Base-by-base conservation (phyloP, 2,113 vertebrate genomes). In the Plecturocebus donacophilus region DNA sequence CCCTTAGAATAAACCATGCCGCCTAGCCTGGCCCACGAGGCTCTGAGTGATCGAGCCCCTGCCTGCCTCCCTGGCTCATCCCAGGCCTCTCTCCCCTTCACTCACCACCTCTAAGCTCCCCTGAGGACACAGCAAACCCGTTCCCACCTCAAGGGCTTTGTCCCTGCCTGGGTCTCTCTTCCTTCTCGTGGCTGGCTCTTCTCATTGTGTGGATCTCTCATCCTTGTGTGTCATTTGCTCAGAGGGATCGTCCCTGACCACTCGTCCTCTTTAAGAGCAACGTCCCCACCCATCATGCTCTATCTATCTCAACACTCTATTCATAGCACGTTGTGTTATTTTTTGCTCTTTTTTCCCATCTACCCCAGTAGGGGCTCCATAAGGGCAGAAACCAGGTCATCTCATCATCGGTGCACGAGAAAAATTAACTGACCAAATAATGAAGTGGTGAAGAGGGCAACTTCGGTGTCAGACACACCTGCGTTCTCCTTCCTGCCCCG, bases 361-460 rank as follows among this genome's bases (percentile, higher is more conserved):
- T 45, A 20, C 17, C 32, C 77, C 10, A 32, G 35, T 8, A 9
- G 35, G 47, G n/a, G 30, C 35, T n/a, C 70, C 38, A 1, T 5
- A 5, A 66, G 58, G 58, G 64, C 85, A 87, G 64, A 84, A 79
- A 64, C 8, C 42, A 76, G 83, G 73, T n/a, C 76, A 54, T 1
- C 30, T 13, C 14, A 2, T 27, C 49, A 81, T 38, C 40, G n/a
- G 81, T 82, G 85, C 95, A 75, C 83, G 82, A 68, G 86, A 85
- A 94, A 91, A 86, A 71, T 66, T 49, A 92, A 94, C 91, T 20
- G 88, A 49, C 83, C 87, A 14, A 42, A 42, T 56, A 91, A 81
- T 5, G n/a, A 42, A 88, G 47, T 21, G 77, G 8, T 19, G 5
- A 73, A 38, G 49, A 40, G 56, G 6, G 3, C 88, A 40, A 3